Evolutionary conservation across 2,888 invertebrate species (phyloP), one percentile per base, ranked within the genome.

Genomic region (Monoplex corrugatus): DNA sequence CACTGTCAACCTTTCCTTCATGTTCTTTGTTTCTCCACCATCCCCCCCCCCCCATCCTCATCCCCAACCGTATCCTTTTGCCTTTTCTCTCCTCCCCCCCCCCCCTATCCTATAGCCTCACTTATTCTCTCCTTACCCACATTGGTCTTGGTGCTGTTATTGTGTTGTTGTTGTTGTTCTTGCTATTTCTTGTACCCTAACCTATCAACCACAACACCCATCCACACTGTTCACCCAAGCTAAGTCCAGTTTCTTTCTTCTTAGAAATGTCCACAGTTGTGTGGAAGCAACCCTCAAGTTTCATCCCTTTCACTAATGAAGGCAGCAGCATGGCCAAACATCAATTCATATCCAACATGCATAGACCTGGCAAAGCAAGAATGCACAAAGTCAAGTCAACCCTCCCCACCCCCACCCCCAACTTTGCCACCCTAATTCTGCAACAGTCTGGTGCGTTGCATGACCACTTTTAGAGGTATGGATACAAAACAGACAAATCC

Each of bases 371-470:
- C n/a, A n/a, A n/a, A n/a, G n/a, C n/a, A n/a, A n/a, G 2, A 10
- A 16, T 28, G 8, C 8, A 16, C 16, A 16, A 57, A 16, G 19
- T 57, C n/a, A 2, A 8, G 5, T n/a, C 28, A 19, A 13, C 50
- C 19, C 50, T 50, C 50, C 50, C 50, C 50, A 8, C 19, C 50
- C 19, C 19, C 50, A 13, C 8, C 50, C 50, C 50, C 50, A 8
- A 13, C 50, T 19, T 50, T 28, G 5, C 23, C 68, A 68, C 10
- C 28, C n/a, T 68, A 68, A 68, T 68, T 68, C n/a, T 40, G 78
- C 78, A 78, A 78, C 78, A 40, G 78, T 78, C 78, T 78, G 78
- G 78, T 23, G 78, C 78, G 78, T 40, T 8, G 43, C 40, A 40
- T 78, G 78, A 78, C 40, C 40, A 40, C 40, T 78, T 38, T 78